These are phyloP conservation scores for Aleiodes leptofemur DNA, from an alignment of 2,888 invertebrate species.

Conservation along the genomic window DNA sequence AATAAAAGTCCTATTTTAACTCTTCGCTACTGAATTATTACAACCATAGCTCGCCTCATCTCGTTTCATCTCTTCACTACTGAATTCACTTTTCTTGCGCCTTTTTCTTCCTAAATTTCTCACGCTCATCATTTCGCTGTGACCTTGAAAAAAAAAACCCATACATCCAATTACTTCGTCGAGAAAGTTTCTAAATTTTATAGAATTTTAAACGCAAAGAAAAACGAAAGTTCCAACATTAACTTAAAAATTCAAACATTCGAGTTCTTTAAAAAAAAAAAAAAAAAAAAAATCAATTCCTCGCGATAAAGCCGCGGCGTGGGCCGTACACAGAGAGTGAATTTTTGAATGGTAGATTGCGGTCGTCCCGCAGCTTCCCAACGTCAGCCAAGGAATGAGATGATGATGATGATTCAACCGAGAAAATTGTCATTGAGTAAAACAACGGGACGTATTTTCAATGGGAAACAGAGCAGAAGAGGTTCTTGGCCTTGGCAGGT, in stretches of 20 bases:
- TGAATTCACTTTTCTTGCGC: too few species aligned
- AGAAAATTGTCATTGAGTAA: conserved; percentile 34
- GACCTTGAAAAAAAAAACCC: neutral
- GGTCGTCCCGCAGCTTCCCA: conserved; percentile 81
- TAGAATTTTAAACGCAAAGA: neutral
- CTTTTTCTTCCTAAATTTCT: too few species aligned
- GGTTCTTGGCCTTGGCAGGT: conserved; percentile 95
- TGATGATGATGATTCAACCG: conserved; percentile 1
- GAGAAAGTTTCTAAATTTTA: neutral
- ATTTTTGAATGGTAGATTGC: conserved; percentile 78
- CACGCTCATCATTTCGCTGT: too few species aligned
- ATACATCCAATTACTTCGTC: conserved; percentile 20
- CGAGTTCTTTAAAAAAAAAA: conserved; percentile 6
- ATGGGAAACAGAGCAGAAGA: conserved; percentile 84
- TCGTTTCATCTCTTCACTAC: too few species aligned
- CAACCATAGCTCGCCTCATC: too few species aligned
- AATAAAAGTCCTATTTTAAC: too few species aligned
- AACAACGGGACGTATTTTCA: conserved; percentile 83
- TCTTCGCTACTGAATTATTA: too few species aligned
- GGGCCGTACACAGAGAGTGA: conserved; percentile 37
- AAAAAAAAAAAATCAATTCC: neutral
- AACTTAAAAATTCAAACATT: neutral
- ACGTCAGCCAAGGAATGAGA: conserved; percentile 77
- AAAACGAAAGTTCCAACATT: neutral
- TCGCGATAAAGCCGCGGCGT: conserved; percentile 29